Percentiles rank a stretch among this genome's conserved stretches.
Conservation (phyloP, 2,888 invertebrate species). For the Strigamia transsilvanica region DNA sequence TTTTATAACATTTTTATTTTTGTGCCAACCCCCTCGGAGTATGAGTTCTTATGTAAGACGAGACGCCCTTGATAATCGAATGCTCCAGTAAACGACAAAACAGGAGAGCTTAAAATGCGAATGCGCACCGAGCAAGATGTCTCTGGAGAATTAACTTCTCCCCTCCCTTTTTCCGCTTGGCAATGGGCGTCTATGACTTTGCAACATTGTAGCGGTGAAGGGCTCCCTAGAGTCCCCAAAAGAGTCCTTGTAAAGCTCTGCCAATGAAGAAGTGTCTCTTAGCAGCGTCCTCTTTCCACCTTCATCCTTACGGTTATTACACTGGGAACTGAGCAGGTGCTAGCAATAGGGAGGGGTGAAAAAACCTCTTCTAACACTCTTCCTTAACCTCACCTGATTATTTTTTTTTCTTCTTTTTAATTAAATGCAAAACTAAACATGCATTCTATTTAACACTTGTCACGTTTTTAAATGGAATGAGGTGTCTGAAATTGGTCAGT, state of each 20-base stretch:
- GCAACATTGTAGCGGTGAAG: slow-evolving; percentile 38
- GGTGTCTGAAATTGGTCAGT: no score
- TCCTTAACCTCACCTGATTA: background rate
- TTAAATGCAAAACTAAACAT: no score
- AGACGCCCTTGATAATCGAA: slow-evolving; percentile 22
- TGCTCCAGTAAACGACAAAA: slow-evolving; percentile 29
- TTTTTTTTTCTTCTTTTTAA: background rate
- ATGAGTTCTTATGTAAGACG: slow-evolving; percentile 14
- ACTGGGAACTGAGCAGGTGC: slow-evolving; percentile 22
- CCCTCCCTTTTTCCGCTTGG: slow-evolving; percentile 23
- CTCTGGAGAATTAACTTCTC: slow-evolving; percentile 22
- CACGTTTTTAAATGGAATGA: no score
- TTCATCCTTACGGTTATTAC: slow-evolving; percentile 28
- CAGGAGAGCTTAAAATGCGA: background rate
- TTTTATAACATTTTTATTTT: slow-evolving; percentile 19
- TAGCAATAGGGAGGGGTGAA: background rate
- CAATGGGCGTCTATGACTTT: slow-evolving; percentile 34
- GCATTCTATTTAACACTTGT: no score
- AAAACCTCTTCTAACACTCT: background rate
- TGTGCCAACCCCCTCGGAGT: background rate
- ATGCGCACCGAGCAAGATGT: slow-evolving; percentile 8
- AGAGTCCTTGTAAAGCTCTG: slow-evolving; percentile 38
- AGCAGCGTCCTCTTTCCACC: background rate
- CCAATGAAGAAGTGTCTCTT: slow-evolving; percentile 35
- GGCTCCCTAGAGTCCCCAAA: slow-evolving; percentile 21